Conservation (phyloP, 2,797 vertebrate species). For the Mallotus villosus region DNA sequence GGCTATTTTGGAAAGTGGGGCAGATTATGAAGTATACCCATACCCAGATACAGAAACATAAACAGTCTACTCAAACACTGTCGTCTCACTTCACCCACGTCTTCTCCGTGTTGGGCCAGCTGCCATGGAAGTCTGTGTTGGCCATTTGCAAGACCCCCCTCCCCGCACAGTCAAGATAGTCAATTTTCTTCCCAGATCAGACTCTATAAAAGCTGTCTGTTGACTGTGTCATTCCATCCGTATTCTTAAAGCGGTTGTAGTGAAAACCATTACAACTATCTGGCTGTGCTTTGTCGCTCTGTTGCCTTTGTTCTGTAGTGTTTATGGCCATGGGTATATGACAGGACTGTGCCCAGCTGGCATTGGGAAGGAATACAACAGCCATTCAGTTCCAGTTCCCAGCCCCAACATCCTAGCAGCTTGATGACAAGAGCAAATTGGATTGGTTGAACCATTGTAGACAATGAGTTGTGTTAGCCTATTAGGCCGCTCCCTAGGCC, state of each 20-base stretch:
- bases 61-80: neutral
- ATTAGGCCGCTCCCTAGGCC: too few relatives aligned
- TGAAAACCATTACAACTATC: conserved; percentile 15
- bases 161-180: neutral
- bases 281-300: neutral
- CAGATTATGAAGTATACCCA: neutral
- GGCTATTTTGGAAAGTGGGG: too few relatives aligned
- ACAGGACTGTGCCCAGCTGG: neutral
- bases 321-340: neutral
- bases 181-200: neutral
- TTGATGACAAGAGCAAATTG: neutral
- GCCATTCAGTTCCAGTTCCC: neutral
- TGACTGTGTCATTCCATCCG: conserved; percentile 30
- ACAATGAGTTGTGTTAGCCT: neutral
- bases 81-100: neutral
- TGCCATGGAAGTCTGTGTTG: neutral
- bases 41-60: neutral
- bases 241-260: conserved; percentile 37
- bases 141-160: neutral
- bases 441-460: neutral
- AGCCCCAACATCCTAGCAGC: neutral
- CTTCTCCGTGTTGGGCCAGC: neutral
- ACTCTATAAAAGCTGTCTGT: conserved; percentile 29
- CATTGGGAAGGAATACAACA: neutral
- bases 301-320: neutral